Conservation (phyloP, 2,797 vertebrate genomes). For the Gallinago nigripennis region DNA sequence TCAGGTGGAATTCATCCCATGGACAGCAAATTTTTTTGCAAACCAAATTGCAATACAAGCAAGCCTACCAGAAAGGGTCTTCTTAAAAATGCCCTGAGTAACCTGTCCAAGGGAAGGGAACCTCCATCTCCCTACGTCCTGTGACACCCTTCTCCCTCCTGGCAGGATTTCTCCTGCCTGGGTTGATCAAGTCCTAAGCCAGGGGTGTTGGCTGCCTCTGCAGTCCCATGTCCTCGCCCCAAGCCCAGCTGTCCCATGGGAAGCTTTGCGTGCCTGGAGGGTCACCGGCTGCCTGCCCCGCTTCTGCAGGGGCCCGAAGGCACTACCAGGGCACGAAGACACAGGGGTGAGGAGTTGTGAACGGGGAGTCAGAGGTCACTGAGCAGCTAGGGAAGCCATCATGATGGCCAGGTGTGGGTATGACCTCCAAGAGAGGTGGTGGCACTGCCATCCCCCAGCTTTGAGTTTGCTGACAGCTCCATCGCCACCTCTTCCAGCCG, state of each 20-base stretch:
- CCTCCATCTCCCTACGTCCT: not conserved
- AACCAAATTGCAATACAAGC: not conserved
- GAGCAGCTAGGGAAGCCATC: not conserved
- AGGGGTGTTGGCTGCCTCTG: not conserved
- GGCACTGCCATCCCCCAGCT: not conserved
- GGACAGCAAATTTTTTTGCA: not conserved
- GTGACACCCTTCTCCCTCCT: not conserved
- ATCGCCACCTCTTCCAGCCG: fast-evolving
- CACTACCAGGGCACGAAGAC: not conserved
- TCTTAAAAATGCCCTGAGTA: not conserved
- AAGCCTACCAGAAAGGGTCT: not conserved
- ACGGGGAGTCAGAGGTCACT: not conserved
- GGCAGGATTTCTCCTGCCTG: not conserved
- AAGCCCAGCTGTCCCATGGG: not conserved
- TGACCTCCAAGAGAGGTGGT: not conserved
- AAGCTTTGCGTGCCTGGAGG: constrained; percentile 5
- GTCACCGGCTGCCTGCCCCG: not conserved
- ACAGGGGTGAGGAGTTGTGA: not conserved
- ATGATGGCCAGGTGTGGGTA: not conserved
- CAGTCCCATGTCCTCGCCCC: fast-evolving
- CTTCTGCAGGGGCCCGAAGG: not conserved
- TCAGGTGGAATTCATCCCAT: not conserved
- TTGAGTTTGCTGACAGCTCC: not conserved
- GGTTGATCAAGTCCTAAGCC: not conserved
- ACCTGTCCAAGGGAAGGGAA: not conserved